These are phyloP conservation scores for Graphium colonna DNA, from an alignment of 2,888 invertebrate species.

Conservation along the genomic window DNA sequence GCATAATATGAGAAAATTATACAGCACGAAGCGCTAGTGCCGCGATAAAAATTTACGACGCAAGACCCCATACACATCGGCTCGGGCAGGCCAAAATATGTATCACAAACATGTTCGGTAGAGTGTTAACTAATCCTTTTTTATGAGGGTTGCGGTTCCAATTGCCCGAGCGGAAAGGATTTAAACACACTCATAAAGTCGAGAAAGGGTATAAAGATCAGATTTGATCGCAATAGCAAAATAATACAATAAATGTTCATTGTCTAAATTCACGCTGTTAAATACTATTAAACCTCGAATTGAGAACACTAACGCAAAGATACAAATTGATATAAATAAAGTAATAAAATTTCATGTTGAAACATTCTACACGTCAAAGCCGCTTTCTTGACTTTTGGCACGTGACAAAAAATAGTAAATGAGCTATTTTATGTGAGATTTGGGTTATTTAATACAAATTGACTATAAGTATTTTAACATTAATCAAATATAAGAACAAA, in stretches of 20 bases:
- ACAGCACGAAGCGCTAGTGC: constrained; percentile 1
- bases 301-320: no score
- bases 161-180: no score
- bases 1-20: constrained; percentile 15
- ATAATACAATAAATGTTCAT: neutral
- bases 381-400: no score
- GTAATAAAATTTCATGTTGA: neutral
- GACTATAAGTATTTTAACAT: no score
- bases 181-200: neutral
- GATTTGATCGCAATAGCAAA: neutral
- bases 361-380: no score
- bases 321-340: neutral
- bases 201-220: neutral
- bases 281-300: no score
- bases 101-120: constrained; percentile 12
- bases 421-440: no score
- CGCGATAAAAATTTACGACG: constrained; percentile 10
- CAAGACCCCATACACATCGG: constrained; percentile 2
- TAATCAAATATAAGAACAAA: no score
- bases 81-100: constrained; percentile 12
- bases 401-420: no score
- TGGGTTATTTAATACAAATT: no score
- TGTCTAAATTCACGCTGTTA: neutral
- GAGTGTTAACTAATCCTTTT: constrained; percentile 19
- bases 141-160: constrained; percentile 15